A percentile compares a stretch with the other conserved stretches of the same genome.
Conservation (phyloP, 2,888 invertebrate species). For the Thysanoteuthis rhombus region DNA sequence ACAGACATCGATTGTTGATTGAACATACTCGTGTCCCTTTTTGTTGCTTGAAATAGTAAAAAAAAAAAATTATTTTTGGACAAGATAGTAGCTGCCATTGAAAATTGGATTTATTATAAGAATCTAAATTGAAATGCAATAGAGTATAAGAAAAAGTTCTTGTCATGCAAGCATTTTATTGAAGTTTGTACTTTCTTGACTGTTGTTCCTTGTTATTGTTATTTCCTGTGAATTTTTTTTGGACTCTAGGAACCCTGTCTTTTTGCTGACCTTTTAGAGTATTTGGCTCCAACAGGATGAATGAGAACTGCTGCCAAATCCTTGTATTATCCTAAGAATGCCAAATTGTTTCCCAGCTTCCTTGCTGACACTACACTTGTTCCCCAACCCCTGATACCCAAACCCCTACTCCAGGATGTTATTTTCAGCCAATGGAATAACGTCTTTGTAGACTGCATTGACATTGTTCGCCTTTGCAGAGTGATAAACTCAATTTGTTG, state of each 20-base stretch:
- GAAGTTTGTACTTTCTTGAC: neutral
- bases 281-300: neutral
- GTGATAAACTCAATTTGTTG: neutral
- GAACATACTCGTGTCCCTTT: too few species aligned
- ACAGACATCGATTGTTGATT: too few species aligned
- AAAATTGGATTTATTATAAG: too few species aligned
- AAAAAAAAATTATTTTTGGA: too few species aligned
- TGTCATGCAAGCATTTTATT: neutral
- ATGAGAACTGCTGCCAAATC: constrained; percentile 12
- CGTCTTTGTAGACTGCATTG: neutral
- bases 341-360: neutral
- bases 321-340: neutral
- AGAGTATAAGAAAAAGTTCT: too few species aligned
- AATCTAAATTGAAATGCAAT: too few species aligned
- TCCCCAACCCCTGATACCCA: neutral
- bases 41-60: too few species aligned
- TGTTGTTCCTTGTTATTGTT: neutral
- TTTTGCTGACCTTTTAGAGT: neutral
- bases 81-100: too few species aligned
- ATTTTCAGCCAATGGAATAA: neutral
- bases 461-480: neutral
- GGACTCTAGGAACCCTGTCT: neutral
- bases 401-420: neutral
- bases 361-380: neutral
- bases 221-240: neutral